These are phyloP conservation scores for Macaria liturata DNA, from an alignment of 2,888 invertebrate species.

Conservation along the genomic window DNA sequence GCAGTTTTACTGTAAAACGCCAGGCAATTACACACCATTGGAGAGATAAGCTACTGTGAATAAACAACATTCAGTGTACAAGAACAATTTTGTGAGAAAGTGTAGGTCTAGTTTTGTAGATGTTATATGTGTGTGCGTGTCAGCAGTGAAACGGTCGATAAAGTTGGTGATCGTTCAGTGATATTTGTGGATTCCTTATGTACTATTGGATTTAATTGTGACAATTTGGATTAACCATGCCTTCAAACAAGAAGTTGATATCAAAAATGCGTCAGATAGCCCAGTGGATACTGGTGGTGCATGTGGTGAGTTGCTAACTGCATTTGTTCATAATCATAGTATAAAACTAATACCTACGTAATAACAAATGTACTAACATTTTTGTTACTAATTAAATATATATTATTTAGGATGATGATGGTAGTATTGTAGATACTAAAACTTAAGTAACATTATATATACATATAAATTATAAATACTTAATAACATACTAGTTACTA, in stretches of 20 bases:
- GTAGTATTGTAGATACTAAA: too few relatives aligned
- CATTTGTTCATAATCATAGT: constrained; percentile 7
- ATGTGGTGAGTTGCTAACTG: constrained; percentile 69
- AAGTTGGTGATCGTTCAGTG: constrained; percentile 70
- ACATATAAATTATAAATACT: too few relatives aligned
- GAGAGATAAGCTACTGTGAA: constrained; percentile 54
- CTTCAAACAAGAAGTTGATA: constrained; percentile 75
- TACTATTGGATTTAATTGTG: constrained; percentile 55
- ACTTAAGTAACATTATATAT: too few relatives aligned
- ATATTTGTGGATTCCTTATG: constrained; percentile 73
- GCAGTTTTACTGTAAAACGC: constrained; percentile 75
- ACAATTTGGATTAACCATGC: constrained; percentile 65
- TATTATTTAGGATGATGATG: too few relatives aligned
- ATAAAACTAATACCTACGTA: background rate
- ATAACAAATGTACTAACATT: background rate
- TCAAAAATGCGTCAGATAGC: constrained; percentile 75
- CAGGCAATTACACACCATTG: constrained; percentile 57
- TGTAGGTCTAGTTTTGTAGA: constrained; percentile 69
- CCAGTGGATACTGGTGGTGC: constrained; percentile 75
- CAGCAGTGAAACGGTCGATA: constrained; percentile 79
- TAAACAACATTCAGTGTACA: constrained; percentile 61
- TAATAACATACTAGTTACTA: too few relatives aligned
- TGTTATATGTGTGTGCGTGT: constrained; percentile 71
- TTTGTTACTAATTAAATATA: too few relatives aligned
- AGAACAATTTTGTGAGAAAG: constrained; percentile 76